phyloP scores from a whole-genome alignment of 2,888 invertebrate genomes.

The Drosophila emarginata region DNA sequence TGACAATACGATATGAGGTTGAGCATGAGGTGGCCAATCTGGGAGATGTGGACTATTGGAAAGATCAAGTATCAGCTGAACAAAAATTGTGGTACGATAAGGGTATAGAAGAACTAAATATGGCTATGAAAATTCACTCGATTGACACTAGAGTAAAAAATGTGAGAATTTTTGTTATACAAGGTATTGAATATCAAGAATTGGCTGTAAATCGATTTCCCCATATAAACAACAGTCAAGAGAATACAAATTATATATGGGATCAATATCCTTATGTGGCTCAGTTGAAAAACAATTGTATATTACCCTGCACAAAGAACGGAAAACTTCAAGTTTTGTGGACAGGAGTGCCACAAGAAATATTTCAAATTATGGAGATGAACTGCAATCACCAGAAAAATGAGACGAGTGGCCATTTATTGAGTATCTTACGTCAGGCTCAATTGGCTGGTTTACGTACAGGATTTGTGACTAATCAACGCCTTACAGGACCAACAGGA shows the following conservation, averaged over 20 bases:
- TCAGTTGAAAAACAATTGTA: conserved; percentile 92
- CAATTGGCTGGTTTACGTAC: conserved; percentile 88
- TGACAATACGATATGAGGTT: conserved; percentile 74
- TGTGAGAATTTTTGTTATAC: conserved; percentile 91
- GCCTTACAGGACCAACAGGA: conserved; percentile 93
- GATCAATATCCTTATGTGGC: conserved; percentile 92
- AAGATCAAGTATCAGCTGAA: conserved; percentile 56
- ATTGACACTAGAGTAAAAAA: conserved; percentile 84
- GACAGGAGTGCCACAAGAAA: conserved; percentile 86
- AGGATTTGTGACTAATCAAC: conserved; percentile 93
- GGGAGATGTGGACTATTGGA: conserved; percentile 69
- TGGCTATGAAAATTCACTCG: conserved; percentile 84
- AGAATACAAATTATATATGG: conserved; percentile 84
- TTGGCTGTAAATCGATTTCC: conserved; percentile 86
- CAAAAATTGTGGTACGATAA: conserved; percentile 82
- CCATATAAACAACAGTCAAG: conserved; percentile 83
- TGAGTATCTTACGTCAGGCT: conserved; percentile 87
- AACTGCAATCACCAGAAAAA: conserved; percentile 85
- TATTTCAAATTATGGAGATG: conserved; percentile 80
- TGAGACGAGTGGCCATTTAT: neutral
- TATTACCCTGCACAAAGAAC: conserved; percentile 92
- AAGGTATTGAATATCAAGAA: conserved; percentile 93
- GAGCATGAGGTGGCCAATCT: conserved; percentile 66
- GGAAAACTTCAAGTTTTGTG: conserved; percentile 92
- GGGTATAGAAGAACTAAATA: conserved; percentile 83